Base-by-base conservation (phyloP, 2,888 invertebrate genomes). In the Corbicula japonica region DNA sequence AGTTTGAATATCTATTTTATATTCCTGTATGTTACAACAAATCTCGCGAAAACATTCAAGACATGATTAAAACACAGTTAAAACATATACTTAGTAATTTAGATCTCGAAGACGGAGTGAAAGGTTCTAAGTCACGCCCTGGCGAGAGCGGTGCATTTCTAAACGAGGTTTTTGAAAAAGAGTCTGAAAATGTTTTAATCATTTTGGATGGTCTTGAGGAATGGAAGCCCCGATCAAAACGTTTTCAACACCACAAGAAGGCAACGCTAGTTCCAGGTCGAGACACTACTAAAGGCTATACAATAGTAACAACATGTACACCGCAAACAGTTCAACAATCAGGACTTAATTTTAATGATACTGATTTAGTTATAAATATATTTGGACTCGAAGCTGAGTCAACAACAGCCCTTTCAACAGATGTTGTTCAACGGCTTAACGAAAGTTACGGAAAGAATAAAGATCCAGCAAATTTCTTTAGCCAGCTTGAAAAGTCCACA, bases 201-300 rank as follows among this genome's bases (percentile, higher is more conserved):
- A n/a, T 63, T 21, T 34, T 63, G 21, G 63, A 63, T 23, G 63
- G 48, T 18, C 35, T 63, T 35, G 63, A 63, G 26, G 34, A 50
- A 12, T 63, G 63, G 63, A 50, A 28, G 26, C 50, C 35, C 21
- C 34, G 12, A n/a, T 23, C 34, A 12, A 35, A 15, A 15, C 32
- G 34, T 6, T 50, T 50, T 23, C 34, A 50, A 63, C 15, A 23
- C 15, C 48, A 63, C 15, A 18, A 26, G 0, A 26, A 23, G 34
- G 4, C 48, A 5, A 35, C 23, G 2, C 23, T 18, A n/a, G 15
- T 63, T 26, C 63, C 63, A 26, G 18, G 12, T 26, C 35, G 23
- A n/a, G 63, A 63, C n/a, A 34, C n/a, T 8, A 32, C 26, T 30
- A 63, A 23, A 50, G 15, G 1, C 26, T 48, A 63, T 34, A 63